phyloP scores from a whole-genome alignment of 2,888 invertebrate genomes.

The Trissolcus brochymenae region DNA sequence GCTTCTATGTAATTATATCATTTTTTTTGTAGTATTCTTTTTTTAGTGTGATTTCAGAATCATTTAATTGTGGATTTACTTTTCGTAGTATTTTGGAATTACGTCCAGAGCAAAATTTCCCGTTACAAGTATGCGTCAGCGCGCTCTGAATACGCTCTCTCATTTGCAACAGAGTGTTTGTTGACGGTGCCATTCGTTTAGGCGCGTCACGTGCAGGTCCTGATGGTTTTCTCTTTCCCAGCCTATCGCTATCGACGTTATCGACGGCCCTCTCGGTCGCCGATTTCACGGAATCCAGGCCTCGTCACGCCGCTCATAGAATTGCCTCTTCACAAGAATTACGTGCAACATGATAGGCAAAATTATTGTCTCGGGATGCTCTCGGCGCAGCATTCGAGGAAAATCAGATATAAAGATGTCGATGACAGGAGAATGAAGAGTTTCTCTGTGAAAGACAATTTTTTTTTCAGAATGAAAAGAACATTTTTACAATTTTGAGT shows the following conservation, averaged over 20 bases:
- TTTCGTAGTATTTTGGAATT: too few species aligned
- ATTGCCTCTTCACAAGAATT: conserved; percentile 3
- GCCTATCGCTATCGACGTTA: neutral
- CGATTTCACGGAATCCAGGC: conserved; percentile 1
- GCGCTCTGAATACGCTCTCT: conserved; percentile 28
- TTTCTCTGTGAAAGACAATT: too few species aligned
- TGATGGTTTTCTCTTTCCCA: conserved; percentile 1
- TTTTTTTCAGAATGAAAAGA: too few species aligned
- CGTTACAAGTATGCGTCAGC: conserved; percentile 1
- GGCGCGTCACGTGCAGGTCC: conserved; percentile 1
- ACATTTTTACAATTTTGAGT: too few species aligned
- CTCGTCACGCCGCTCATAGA: neutral
- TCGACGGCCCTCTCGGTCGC: neutral
- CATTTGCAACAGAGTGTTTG: conserved; percentile 25
- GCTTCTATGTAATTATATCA: too few species aligned
- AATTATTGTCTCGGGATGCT: conserved; percentile 5
- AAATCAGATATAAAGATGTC: conserved; percentile 1
- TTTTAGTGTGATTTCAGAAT: too few species aligned
- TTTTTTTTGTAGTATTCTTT: too few species aligned
- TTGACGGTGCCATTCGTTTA: conserved; percentile 12
- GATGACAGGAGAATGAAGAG: neutral
- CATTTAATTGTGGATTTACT: too few species aligned
- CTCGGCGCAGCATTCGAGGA: conserved; percentile 5
- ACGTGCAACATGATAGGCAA: conserved; percentile 5
- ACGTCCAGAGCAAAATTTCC: too few species aligned